Base-by-base conservation (phyloP, 2,888 invertebrate genomes). In the Bombyx huttoni region DNA sequence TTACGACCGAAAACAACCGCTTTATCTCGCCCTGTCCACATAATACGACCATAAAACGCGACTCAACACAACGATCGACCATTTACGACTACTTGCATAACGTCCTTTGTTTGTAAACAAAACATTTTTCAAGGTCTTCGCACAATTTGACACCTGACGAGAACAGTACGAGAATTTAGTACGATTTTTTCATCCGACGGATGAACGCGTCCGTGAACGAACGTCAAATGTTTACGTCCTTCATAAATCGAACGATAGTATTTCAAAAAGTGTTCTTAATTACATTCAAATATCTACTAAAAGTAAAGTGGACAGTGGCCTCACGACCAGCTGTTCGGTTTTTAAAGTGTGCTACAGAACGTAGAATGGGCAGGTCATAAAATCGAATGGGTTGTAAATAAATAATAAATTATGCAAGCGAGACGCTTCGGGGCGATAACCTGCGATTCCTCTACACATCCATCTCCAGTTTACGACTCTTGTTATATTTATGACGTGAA, bases 1-100 rank as follows among this genome's bases (percentile, higher is more conserved):
- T 88, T 88, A 87, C 81, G 88, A 85, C 78, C 87, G 84, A 85
- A 85, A 88, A 88, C 88, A 88, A 84, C 74, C 86, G 84, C 82
- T 86, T 86, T 86, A 87, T 87, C 87, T 87, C 82, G 67, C 70
- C 67, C 72, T 78, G 78, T 75, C 80, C 81, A 84, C 76, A 81
- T 82, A 85, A 83, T 81, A 71, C 81, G 81, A 73, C 80, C 79
- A 81, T 86, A 81, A 82, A 87, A 84, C 78, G 78, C 75, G 76
- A 80, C 81, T 79, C 78, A 75, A 73, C 69, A 70, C 75, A 74
- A 68, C 64, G 62, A 70, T 69, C 66, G 66, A 67, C 70, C 75
- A 68, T 80, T 81, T 77, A 73, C 71, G 75, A 75, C 72, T 68
- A 72, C 73, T 87, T 87, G 88, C 87, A 83, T 87, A 87, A 88